Evolutionary conservation across 2,888 invertebrate genomes (phyloP).

Genomic region (Crocallis elinguaria): DNA sequence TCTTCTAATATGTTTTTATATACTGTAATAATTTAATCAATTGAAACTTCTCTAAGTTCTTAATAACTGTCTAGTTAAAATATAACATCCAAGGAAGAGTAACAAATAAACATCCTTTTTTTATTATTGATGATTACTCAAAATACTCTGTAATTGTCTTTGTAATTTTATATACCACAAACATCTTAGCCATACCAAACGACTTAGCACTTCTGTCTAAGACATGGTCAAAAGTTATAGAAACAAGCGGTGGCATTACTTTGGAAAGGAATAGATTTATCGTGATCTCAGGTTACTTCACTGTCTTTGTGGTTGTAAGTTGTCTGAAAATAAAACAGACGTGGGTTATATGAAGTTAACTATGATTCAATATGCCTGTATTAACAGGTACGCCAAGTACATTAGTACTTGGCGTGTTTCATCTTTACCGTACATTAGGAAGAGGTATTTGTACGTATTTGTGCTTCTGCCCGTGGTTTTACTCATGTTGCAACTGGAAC

Average conservation of each 20-base stretch:
- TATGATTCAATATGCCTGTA: too few relatives aligned
- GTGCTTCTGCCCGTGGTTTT: too few relatives aligned
- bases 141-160: not conserved
- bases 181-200: not conserved
- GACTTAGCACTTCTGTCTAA: not conserved
- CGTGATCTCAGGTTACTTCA: slow-evolving; percentile 3
- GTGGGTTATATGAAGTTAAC: too few relatives aligned
- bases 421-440: too few relatives aligned
- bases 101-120: not conserved
- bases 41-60: too few relatives aligned
- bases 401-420: too few relatives aligned
- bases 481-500: too few relatives aligned
- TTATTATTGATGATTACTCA: not conserved
- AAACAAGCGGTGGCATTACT: not conserved
- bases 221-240: not conserved
- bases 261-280: slow-evolving; percentile 7
- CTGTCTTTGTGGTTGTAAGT: not conserved
- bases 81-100: not conserved
- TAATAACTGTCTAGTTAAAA: too few relatives aligned
- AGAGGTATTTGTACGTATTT: too few relatives aligned
- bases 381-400: too few relatives aligned
- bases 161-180: slow-evolving; percentile 2
- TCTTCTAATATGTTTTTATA: too few relatives aligned
- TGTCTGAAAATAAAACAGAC: slow-evolving; percentile 5
- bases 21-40: too few relatives aligned